phyloP scores from a whole-genome alignment of 2,113 vertebrate species.

The human region DNA sequence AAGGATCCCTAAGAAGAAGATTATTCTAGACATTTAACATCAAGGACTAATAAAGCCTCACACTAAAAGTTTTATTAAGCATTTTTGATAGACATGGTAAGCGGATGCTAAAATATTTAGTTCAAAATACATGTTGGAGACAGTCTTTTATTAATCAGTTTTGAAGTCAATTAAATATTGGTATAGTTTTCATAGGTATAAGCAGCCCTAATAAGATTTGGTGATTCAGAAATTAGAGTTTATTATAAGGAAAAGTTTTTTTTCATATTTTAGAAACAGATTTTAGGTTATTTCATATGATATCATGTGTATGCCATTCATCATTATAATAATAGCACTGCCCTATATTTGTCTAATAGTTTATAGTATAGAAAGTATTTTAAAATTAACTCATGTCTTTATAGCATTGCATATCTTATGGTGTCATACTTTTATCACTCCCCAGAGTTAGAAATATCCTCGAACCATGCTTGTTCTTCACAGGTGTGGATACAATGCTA shows the following conservation, averaged over 20 bases:
- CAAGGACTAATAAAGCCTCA: conserved; percentile 40
- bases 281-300: not conserved
- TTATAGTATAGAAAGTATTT: not conserved
- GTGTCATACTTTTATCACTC: not conserved
- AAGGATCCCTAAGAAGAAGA: not conserved
- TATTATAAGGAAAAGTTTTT: not conserved
- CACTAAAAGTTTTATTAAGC: conserved; percentile 50
- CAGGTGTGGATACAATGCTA: not conserved
- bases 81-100: conserved; percentile 26
- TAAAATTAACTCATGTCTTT: not conserved
- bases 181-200: not conserved
- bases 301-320: not conserved
- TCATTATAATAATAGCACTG: not conserved
- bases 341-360: not conserved
- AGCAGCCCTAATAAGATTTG: not conserved
- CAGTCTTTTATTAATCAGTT: conserved; percentile 52
- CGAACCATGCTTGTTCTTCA: not conserved
- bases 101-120: not conserved
- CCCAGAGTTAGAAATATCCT: not conserved
- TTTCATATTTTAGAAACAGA: not conserved
- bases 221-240: not conserved
- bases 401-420: not conserved
- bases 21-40: conserved; percentile 40
- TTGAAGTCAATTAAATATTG: conserved; percentile 1
- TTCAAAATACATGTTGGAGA: conserved; percentile 46